Evolutionary conservation across 2,797 vertebrate genomes (phyloP), one percentile per base, ranked within the genome.

Genomic region (Hyperoplus immaculatus): DNA sequence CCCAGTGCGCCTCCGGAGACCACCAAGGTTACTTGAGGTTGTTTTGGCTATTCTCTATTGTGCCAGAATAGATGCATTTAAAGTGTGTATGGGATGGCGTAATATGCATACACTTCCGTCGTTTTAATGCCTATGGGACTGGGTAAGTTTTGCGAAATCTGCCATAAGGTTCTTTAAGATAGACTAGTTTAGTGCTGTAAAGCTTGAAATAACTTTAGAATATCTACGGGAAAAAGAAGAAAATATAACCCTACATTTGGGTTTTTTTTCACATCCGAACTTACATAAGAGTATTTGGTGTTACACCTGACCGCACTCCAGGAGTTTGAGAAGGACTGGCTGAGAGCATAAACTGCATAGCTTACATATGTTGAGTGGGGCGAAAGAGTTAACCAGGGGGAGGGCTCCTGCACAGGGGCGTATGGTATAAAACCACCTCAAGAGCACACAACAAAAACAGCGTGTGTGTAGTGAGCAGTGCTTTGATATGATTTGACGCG

Each of bases 381-480:
- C 36, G 87, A 93, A 95, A 88, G 93, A 91, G 94, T 95, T 96
- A 95, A 95, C 61, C 79, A 77, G 84, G 90, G 91, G 93, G 91
- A 90, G 93, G 93, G 93, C 82, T 87, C 78, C 81, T 73, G 89
- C 84, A 85, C 91, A 84, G 93, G 92, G 91, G 93, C 89, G 93
- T 91, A 59, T 47, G 18, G 87, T 93, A 95, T 95, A 95, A 94
- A 94, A 92, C 65, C 91, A 91, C 90, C 85, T 89, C 82, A 78
- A 68, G 87, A 87, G 87, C 90, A 73, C 87, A 86, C 85, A 88
- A 81, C 86, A 82, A 68, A 81, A 88, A 46, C 90, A 90, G 87
- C 92, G 93, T 89, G 94, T 82, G 84, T 82, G 59, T 69, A n/a
- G 36, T 39, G 0, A 61, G 50, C 58, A 11, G 45, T 46, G 11